These are phyloP conservation scores for Catajapyx aquilonaris DNA, from an alignment of 1,140 invertebrate species.

Conservation along the genomic window DNA sequence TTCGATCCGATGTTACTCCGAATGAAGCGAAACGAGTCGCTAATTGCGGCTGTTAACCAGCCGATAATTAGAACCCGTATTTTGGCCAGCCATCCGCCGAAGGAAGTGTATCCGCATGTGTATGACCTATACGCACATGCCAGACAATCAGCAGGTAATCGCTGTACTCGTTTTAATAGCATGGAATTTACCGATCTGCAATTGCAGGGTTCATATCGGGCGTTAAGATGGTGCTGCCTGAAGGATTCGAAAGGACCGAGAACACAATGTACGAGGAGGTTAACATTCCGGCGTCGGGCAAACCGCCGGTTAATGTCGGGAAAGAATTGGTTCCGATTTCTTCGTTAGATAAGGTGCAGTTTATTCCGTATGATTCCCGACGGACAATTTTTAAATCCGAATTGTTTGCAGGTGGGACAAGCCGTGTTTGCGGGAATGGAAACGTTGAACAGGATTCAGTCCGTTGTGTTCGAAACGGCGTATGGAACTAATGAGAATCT, in stretches of 20 bases:
- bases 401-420: conserved; percentile 40
- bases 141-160: conserved; percentile 35
- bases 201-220: conserved; percentile 51
- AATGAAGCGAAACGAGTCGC: conserved; percentile 25
- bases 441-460: conserved; percentile 82
- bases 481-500: conserved; percentile 95
- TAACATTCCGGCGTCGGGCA: conserved; percentile 53
- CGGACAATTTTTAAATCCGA: background rate
- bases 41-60: conserved; percentile 20
- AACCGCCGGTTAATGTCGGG: conserved; percentile 37
- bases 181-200: conserved; percentile 15
- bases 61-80: conserved; percentile 17
- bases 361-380: background rate
- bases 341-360: conserved; percentile 48
- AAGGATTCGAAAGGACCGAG: conserved; percentile 45
- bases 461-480: conserved; percentile 83
- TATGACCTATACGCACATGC: conserved; percentile 51
- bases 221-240: conserved; percentile 54
- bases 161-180: background rate
- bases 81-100: conserved; percentile 14
- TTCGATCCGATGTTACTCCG: conserved; percentile 22
- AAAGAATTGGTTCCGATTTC: conserved; percentile 44
- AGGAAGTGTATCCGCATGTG: conserved; percentile 58
- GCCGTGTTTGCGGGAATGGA: conserved; percentile 71
- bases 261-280: conserved; percentile 66